Conservation (phyloP, 2,888 invertebrate species). For the Mamestra brassicae region DNA sequence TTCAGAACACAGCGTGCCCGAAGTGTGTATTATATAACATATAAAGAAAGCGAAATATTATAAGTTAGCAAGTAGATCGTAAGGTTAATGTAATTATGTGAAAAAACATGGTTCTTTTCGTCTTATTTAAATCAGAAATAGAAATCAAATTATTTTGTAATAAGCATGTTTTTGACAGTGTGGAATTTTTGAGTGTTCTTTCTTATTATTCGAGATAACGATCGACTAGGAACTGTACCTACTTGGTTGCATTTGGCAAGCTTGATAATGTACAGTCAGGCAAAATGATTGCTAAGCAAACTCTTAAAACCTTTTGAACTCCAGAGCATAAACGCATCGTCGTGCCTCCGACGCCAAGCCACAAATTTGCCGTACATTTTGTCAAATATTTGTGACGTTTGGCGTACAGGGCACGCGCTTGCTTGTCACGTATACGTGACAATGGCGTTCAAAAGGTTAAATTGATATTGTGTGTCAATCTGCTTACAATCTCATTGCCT, state of each 20-base stretch:
- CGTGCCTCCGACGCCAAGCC: no score
- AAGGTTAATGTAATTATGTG: constrained; percentile 68
- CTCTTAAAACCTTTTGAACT: background rate
- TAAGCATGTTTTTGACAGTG: constrained; percentile 47
- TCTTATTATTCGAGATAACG: background rate
- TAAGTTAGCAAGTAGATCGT: constrained; percentile 65
- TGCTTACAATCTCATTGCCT: background rate
- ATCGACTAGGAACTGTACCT: background rate
- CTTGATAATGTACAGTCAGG: background rate
- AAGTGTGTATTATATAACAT: constrained; percentile 69
- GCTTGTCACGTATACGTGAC: no score
- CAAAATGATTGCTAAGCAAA: background rate
- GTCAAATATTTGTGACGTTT: no score
- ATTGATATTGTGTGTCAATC: background rate
- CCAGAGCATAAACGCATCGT: no score
- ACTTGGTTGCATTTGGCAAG: background rate
- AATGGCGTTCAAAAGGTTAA: no score
- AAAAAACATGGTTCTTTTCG: constrained; percentile 38
- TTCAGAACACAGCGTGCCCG: constrained; percentile 74
- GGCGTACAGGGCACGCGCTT: no score
- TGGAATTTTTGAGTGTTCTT: constrained; percentile 4
- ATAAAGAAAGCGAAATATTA: constrained; percentile 60
- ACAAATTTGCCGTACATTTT: no score
- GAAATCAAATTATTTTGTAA: constrained; percentile 72
- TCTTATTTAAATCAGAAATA: constrained; percentile 62